A percentile compares a stretch with the other conserved stretches of the same genome.
These are phyloP conservation scores for Cotesia glomerata DNA, from an alignment of 1,140 invertebrate genomes.

Conservation along the genomic window DNA sequence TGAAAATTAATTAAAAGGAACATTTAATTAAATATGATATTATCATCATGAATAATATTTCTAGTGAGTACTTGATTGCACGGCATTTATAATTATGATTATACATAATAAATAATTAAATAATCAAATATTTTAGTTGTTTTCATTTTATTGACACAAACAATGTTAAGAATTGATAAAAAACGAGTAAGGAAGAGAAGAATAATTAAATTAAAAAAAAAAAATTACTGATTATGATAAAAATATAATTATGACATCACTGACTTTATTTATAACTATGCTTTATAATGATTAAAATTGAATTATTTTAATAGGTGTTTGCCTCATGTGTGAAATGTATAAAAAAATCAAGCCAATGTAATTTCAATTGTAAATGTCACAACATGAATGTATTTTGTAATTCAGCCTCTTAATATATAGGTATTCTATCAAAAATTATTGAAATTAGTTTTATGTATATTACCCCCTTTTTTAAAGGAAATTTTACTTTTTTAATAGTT, in stretches of 20 bases:
- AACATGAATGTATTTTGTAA: constrained; percentile 56
- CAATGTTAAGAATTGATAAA: constrained; percentile 29
- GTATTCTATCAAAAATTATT: background rate
- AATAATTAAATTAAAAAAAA: constrained; percentile 39
- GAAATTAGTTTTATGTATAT: background rate
- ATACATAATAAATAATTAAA: constrained; percentile 44
- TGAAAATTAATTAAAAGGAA: background rate
- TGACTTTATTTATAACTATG: constrained; percentile 53
- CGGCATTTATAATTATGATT: constrained; percentile 36
- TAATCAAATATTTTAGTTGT: constrained; percentile 33
- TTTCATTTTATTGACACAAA: constrained; percentile 25
- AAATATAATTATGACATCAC: constrained; percentile 30
- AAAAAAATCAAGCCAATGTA: constrained; percentile 37
- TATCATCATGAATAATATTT: background rate
- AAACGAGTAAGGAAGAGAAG: constrained; percentile 30
- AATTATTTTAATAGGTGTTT: constrained; percentile 56
- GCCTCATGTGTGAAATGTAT: constrained; percentile 49
- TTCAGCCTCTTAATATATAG: constrained; percentile 44
- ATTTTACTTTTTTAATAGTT: background rate
- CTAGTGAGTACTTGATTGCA: constrained; percentile 25
- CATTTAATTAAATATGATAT: background rate
- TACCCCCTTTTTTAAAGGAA: background rate
- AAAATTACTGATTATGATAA: background rate
- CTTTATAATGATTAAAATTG: constrained; percentile 57
- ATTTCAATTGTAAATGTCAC: constrained; percentile 53